phyloP scores from a whole-genome alignment of 2,797 vertebrate genomes.

The Myotis daubentonii region DNA sequence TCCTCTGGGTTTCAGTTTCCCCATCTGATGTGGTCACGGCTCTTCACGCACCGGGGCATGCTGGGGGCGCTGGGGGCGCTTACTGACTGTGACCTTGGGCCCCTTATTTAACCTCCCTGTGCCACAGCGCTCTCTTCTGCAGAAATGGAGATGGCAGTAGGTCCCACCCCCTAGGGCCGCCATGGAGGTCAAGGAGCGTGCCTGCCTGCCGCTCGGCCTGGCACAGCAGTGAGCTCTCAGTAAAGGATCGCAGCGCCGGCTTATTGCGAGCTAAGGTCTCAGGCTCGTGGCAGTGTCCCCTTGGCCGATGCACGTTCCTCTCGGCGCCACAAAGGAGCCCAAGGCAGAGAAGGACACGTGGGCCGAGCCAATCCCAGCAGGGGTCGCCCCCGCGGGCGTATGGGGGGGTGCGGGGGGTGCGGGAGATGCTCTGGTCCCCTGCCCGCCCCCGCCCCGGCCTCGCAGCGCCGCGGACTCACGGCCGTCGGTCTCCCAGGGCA shows the following conservation, averaged over 20 bases:
- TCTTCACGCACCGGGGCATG: background rate
- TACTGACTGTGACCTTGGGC: background rate
- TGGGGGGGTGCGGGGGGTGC: too few relatives aligned
- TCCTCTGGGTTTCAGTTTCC: background rate
- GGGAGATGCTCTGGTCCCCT: background rate
- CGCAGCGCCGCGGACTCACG: conserved; percentile 24
- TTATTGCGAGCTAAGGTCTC: background rate
- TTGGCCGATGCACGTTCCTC: background rate
- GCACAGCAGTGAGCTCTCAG: background rate
- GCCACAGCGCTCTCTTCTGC: conserved; percentile 21
- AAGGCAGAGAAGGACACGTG: background rate
- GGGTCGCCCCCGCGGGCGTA: too few relatives aligned
- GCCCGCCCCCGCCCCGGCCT: background rate
- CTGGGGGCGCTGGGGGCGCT: background rate
- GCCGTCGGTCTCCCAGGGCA: background rate
- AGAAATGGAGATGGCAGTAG: background rate
- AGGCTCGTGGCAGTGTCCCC: background rate
- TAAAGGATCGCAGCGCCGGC: background rate
- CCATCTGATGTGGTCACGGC: background rate
- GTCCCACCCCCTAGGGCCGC: background rate
- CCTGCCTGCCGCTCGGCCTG: background rate
- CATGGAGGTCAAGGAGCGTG: background rate
- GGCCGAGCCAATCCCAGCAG: background rate
- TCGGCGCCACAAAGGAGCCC: background rate
- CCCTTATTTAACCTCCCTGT: background rate